Percentiles rank a stretch among this genome's conserved stretches.
Evolutionary conservation across 2,888 invertebrate species (phyloP).

Genomic region (Muscina levida): DNA sequence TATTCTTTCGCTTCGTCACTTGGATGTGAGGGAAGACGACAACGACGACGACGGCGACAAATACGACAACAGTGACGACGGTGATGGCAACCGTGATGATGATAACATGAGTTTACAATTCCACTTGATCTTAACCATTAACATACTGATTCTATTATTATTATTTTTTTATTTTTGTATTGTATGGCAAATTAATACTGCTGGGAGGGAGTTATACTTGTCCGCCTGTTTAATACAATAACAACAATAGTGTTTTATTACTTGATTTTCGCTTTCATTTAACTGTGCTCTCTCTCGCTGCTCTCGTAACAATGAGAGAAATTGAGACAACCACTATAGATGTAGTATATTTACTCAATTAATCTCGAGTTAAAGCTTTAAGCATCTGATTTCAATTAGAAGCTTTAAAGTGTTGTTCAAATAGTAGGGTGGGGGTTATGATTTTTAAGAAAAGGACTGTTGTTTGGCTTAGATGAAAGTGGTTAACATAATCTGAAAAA

Average conservation of each 20-base stretch:
- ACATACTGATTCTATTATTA: neutral
- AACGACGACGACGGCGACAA: neutral
- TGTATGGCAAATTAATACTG: constrained; percentile 1
- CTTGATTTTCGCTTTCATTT: constrained; percentile 24
- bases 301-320: neutral
- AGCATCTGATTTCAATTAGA: no score
- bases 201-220: neutral
- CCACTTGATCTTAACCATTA: constrained; percentile 19
- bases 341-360: no score
- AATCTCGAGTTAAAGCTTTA: no score
- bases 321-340: neutral
- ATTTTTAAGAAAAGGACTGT: no score
- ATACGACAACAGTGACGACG: neutral
- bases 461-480: no score
- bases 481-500: no score
- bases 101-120: constrained; percentile 10
- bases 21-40: neutral
- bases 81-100: neutral
- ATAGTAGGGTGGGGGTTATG: no score
- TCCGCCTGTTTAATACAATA: neutral
- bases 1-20: neutral
- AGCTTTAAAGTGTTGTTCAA: no score
- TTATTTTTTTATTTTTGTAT: neutral
- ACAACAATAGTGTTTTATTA: neutral
- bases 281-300: neutral